Percentiles rank a stretch among this genome's conserved stretches.
Conservation (phyloP, 2,888 invertebrate genomes). For the Cosmopolites sordidus region DNA sequence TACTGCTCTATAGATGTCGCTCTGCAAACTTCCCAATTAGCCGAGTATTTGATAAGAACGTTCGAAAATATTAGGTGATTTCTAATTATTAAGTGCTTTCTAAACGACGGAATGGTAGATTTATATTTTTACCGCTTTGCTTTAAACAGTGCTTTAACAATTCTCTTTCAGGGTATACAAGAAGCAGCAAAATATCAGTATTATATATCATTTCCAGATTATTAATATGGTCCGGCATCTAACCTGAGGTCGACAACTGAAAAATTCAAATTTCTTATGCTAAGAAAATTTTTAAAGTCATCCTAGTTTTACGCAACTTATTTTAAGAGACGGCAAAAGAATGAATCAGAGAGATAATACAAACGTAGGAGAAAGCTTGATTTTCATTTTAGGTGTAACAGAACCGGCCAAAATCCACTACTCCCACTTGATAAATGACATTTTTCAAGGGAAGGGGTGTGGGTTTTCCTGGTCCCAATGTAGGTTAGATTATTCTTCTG, state of each 20-base stretch:
- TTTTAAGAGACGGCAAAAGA: conserved; percentile 3
- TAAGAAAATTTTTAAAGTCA: conserved; percentile 14
- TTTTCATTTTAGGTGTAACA: conserved; percentile 8
- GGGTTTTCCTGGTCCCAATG: conserved; percentile 1
- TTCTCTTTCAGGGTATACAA: background rate
- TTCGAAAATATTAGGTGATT: too few relatives aligned
- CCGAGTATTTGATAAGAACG: too few relatives aligned
- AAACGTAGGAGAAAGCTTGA: conserved; percentile 4
- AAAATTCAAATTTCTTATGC: conserved; percentile 14
- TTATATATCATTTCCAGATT: conserved; percentile 47
- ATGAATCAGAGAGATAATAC: conserved; percentile 4
- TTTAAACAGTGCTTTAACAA: background rate
- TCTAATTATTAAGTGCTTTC: too few relatives aligned
- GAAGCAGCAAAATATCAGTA: background rate
- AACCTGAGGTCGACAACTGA: conserved; percentile 20
- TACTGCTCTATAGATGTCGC: too few relatives aligned
- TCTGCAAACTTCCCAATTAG: too few relatives aligned
- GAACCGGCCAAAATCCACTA: conserved; percentile 1
- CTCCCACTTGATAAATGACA: too few relatives aligned
- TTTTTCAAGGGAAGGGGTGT: too few relatives aligned
- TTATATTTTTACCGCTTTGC: background rate
- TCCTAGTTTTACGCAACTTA: conserved; percentile 18
- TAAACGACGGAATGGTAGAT: too few relatives aligned
- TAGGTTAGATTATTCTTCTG: conserved; percentile 21
- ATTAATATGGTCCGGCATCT: conserved; percentile 30